These are phyloP conservation scores for Halisarca cf. caerulea DNA, from an alignment of 37 sponge, comb jelly and placozoan genomes.

Conservation along the genomic window DNA sequence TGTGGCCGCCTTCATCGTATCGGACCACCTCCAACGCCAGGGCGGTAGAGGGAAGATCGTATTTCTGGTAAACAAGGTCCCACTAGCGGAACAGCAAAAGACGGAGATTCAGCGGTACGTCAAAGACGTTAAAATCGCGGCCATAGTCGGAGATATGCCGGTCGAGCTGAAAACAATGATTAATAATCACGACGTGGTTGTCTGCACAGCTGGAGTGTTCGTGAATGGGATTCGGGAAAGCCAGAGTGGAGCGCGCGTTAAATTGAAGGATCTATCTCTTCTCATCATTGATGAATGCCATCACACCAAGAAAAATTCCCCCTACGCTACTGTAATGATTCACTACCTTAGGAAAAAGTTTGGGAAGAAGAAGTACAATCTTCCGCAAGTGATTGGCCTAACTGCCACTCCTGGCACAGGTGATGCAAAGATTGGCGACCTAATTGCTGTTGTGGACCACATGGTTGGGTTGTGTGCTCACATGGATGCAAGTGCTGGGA, in stretches of 20 bases:
- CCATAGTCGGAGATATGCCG: constrained; percentile 36
- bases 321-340: constrained; percentile 61
- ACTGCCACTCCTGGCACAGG: constrained; percentile 77
- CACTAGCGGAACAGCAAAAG: constrained; percentile 65
- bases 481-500: constrained; percentile 74
- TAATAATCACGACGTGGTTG: constrained; percentile 41
- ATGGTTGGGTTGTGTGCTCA: constrained; percentile 58
- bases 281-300: constrained; percentile 94
- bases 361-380: not conserved
- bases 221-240: constrained; percentile 34
- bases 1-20: constrained; percentile 62
- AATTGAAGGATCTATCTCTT: constrained; percentile 50
- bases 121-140: constrained; percentile 25
- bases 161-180: not conserved
- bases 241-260: not conserved
- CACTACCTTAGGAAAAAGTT: constrained; percentile 60
- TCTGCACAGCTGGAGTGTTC: constrained; percentile 68
- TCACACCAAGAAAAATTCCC: constrained; percentile 53
- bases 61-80: constrained; percentile 56
- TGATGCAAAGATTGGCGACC: constrained; percentile 1
- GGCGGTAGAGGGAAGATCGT: constrained; percentile 51
- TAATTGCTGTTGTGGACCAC: constrained; percentile 45
- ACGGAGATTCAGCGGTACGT: constrained; percentile 35
- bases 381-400: constrained; percentile 75
- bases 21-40: constrained; percentile 39